Evolutionary conservation across 2,888 invertebrate genomes (phyloP).

Genomic region (Anodontia alba): DNA sequence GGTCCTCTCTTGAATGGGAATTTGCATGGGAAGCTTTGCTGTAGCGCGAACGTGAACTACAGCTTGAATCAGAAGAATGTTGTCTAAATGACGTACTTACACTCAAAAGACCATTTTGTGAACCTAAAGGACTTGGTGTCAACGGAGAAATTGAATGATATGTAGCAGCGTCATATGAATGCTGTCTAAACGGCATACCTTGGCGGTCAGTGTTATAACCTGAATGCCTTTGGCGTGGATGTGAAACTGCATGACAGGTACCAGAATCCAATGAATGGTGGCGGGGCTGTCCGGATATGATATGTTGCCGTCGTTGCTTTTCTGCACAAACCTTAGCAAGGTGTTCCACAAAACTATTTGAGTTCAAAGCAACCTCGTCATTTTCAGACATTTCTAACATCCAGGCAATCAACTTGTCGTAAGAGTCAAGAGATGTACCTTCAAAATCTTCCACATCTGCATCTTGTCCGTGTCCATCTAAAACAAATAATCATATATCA

Average conservation of each 20-base stretch:
- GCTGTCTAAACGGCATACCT: not conserved
- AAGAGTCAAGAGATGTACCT: constrained; percentile 63
- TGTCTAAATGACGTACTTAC: constrained; percentile 28
- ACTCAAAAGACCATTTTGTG: not conserved
- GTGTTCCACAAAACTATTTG: constrained; percentile 66
- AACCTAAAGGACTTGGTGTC: not conserved
- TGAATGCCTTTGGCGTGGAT: not conserved
- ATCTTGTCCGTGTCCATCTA: not conserved
- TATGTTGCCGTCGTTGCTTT: constrained; percentile 20
- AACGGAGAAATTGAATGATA: not conserved
- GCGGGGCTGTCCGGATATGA: not conserved
- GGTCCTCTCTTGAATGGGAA: constrained; percentile 36
- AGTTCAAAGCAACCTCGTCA: constrained; percentile 67
- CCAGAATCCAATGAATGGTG: constrained; percentile 33
- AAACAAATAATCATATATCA: not conserved
- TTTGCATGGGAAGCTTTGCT: constrained; percentile 29
- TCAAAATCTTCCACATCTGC: constrained; percentile 26
- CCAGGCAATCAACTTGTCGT: constrained; percentile 76
- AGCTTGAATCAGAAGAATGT: constrained; percentile 43
- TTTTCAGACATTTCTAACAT: constrained; percentile 75
- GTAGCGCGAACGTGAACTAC: constrained; percentile 38
- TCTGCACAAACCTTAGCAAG: constrained; percentile 57
- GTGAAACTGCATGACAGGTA: not conserved
- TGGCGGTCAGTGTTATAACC: not conserved
- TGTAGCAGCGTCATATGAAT: constrained; percentile 1